phyloP scores from a whole-genome alignment of 2,888 invertebrate genomes.

The Sisyra terminalis region DNA sequence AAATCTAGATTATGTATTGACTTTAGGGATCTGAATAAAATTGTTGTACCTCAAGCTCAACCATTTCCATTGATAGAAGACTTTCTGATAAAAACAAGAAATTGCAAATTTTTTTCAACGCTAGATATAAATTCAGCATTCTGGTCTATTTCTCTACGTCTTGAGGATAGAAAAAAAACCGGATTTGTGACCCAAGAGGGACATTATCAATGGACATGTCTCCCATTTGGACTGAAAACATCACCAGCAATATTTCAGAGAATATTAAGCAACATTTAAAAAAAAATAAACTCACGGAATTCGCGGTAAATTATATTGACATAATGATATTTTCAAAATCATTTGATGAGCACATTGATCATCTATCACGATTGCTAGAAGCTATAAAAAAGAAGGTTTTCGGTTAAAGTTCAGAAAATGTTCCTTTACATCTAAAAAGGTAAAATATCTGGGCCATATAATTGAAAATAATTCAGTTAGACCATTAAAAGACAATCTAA shows the following conservation, averaged over 20 bases:
- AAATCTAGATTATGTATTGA: conserved; percentile 18
- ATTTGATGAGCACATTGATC: conserved; percentile 10
- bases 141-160: conserved; percentile 19
- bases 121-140: conserved; percentile 18
- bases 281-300: conserved; percentile 10
- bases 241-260: conserved; percentile 13
- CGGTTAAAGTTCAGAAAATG: conserved; percentile 1
- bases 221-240: conserved; percentile 14
- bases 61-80: conserved; percentile 20
- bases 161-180: conserved; percentile 18
- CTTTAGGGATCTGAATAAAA: conserved; percentile 18
- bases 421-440: background rate
- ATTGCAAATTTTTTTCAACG: conserved; percentile 19
- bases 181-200: conserved; percentile 15
- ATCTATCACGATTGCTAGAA: background rate
- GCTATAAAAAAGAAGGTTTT: background rate
- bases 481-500: background rate
- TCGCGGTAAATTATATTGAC: conserved; percentile 14
- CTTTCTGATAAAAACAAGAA: conserved; percentile 17
- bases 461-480: background rate
- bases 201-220: conserved; percentile 14
- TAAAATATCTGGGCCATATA: background rate
- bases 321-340: conserved; percentile 13
- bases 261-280: conserved; percentile 11
- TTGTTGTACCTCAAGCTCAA: conserved; percentile 18